These are phyloP conservation scores for Gastracanthus pulcherrimus DNA, from an alignment of 2,888 invertebrate genomes.

Conservation along the genomic window DNA sequence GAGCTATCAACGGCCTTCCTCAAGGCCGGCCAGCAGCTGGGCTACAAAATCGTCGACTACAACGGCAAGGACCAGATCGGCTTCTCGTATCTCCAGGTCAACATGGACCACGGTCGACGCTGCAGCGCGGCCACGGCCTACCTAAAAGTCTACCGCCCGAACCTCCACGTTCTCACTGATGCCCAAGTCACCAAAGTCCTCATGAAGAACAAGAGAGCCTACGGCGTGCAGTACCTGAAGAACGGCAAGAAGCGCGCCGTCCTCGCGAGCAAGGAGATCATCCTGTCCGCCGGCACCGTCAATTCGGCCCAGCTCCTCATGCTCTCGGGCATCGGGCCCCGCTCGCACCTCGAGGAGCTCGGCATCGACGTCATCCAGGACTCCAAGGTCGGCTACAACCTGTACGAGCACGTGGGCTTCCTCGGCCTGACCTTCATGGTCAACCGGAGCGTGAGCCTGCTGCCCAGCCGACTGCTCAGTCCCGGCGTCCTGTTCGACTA, in stretches of 20 bases:
- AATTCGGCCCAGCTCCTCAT: constrained; percentile 88
- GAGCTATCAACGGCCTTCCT: constrained; percentile 72
- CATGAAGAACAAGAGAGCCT: constrained; percentile 68
- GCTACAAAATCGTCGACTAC: constrained; percentile 74
- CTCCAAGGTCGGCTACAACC: constrained; percentile 83
- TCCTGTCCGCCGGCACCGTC: constrained; percentile 86
- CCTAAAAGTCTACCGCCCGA: constrained; percentile 76
- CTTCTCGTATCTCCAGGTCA: constrained; percentile 79
- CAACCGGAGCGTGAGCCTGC: constrained; percentile 81
- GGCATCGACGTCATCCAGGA: constrained; percentile 82
- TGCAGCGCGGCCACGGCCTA: constrained; percentile 80
- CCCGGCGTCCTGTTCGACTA: constrained; percentile 73
- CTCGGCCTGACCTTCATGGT: constrained; percentile 84
- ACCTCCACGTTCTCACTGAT: constrained; percentile 71
- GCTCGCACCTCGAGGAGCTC: constrained; percentile 80
- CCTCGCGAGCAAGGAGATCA: constrained; percentile 81
- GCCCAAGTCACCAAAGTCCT: constrained; percentile 71
- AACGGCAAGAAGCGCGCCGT: constrained; percentile 79
- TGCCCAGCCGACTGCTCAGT: constrained; percentile 61
- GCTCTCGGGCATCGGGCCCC: constrained; percentile 84
- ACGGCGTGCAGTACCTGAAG: constrained; percentile 78
- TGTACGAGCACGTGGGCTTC: constrained; percentile 85
- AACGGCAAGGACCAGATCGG: constrained; percentile 79
- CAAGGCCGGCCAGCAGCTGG: constrained; percentile 73
- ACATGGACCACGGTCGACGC: constrained; percentile 78